phyloP scores from a whole-genome alignment of 2,113 vertebrate genomes.

The Charina bottae region DNA sequence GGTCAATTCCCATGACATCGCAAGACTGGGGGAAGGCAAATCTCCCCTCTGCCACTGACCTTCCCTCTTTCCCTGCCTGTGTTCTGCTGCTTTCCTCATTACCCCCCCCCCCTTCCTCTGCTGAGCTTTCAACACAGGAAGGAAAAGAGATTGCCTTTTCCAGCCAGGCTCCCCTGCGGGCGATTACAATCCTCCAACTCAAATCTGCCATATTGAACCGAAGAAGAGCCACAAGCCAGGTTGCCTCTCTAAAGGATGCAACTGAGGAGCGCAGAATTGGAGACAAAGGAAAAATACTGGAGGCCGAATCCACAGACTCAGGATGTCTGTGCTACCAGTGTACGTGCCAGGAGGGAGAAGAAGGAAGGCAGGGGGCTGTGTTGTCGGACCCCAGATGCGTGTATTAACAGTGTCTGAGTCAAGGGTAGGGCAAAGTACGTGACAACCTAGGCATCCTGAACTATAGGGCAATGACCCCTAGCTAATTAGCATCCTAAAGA shows the following conservation, averaged over 20 bases:
- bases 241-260: background rate
- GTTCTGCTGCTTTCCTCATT: background rate
- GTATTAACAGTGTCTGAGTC: too few species aligned
- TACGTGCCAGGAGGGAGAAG: too few species aligned
- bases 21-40: slow-evolving; percentile 32
- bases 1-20: slow-evolving; percentile 38
- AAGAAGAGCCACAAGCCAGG: background rate
- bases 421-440: too few species aligned
- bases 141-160: background rate
- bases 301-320: too few species aligned
- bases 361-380: too few species aligned
- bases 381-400: too few species aligned
- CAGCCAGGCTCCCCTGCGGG: accelerated
- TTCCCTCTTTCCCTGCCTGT: background rate
- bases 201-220: background rate
- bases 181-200: background rate
- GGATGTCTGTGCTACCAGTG: too few species aligned
- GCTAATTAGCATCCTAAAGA: too few species aligned
- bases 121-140: background rate
- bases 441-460: too few species aligned
- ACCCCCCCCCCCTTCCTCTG: background rate
- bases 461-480: too few species aligned
- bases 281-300: too few species aligned
- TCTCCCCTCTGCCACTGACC: background rate
- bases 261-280: too few species aligned